Evolutionary conservation across 1,140 invertebrate genomes (phyloP), one percentile per base, ranked within the genome.

Genomic region (Sitodiplosis mosellana): DNA sequence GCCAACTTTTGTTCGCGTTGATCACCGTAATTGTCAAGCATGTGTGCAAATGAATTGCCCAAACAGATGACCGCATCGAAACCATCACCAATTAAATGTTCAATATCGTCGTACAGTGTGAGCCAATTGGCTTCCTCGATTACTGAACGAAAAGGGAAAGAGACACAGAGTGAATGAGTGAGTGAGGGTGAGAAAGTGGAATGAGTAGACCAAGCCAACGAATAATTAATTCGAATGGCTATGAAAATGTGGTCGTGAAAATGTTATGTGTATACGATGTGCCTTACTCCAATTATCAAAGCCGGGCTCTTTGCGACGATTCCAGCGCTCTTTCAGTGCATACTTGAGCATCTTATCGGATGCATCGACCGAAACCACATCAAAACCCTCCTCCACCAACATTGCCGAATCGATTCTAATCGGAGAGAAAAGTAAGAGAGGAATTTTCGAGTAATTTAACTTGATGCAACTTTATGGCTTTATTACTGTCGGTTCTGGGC

Each of bases 281-380:
- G n/a, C n/a, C 71, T 71, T 68, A 90, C 86, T 68, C 87, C 87
- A 90, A 36, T 80, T 75, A 55, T 90, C 84, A 56, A 87, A 91
- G 46, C 73, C 75, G 0, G 66, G 51, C 56, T 90, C 82, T 56
- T 81, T 86, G 51, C 87, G 69, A 15, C 83, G 72, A 34, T 80
- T 74, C 86, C 87, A 91, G 43, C 87, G 69, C 8, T 83, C 76
- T 55, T 87, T 87, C 1, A 89, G 64, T 0, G 87, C 87, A 56
- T 87, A 80, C 57, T 91, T 90, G 45, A 91, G 62, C 87, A 90
- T 90, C 65, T 90, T 89, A 58, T 91, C 87, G 0, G 86, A 89
- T 1, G 87, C 86, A 67, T 90, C 87, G 2, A 84, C 76, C 15
- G 86, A 89, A 3, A 81, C 78, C 2, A 91, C 76, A 45, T 84